Base-by-base conservation (phyloP, 2,797 vertebrate genomes). In the Pipistrellus pipistrellus region DNA sequence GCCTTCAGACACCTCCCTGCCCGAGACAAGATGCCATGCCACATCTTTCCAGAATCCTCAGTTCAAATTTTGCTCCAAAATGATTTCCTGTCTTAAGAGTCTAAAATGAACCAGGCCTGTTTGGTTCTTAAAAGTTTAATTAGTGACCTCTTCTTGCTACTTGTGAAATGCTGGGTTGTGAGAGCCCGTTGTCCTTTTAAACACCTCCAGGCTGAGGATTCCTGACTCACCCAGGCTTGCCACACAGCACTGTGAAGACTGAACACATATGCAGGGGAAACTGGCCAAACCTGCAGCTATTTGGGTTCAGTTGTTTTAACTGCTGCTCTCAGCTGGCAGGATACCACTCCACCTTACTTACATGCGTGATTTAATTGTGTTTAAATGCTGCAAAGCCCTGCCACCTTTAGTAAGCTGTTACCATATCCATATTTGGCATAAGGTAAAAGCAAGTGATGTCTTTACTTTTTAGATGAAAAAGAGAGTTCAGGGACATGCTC, bases 11-110 rank as follows among this genome's bases (percentile, higher is more conserved):
- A 30, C 51, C 18, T 71, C 18, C 51, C 35, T 64, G 30, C 75
- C 89, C 17, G 32, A 71, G 89, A n/a, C 51, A 27, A 4, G 6
- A 3, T 78, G 55, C 66, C 38, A 2, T 57, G 21, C 55, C n/a
- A 0, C 88, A 41, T 73, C 66, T 86, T 85, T 75, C 71, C 27
- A 69, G 53, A 51, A 69, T 57, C 59, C 35, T 77, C 1, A 2
- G 81, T 90, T 95, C 77, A 81, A 17, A 93, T 53, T 78, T 55
- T 83, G 66, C 64, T 6, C 3, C 78, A 57, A 59, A 86, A 35
- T 55, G 30, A 73, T 87, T 48, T 91, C 78, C 44, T 69, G 1
- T 71, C 69, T 91, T 73, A 20, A 20, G 62, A 81, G 32, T 92
- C 55, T 82, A 41, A 91, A 88, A 80, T 93, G 91, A 85, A 64